Evolutionary conservation across 1,140 invertebrate species (phyloP).

Genomic region (Caenorhabditis latens): DNA sequence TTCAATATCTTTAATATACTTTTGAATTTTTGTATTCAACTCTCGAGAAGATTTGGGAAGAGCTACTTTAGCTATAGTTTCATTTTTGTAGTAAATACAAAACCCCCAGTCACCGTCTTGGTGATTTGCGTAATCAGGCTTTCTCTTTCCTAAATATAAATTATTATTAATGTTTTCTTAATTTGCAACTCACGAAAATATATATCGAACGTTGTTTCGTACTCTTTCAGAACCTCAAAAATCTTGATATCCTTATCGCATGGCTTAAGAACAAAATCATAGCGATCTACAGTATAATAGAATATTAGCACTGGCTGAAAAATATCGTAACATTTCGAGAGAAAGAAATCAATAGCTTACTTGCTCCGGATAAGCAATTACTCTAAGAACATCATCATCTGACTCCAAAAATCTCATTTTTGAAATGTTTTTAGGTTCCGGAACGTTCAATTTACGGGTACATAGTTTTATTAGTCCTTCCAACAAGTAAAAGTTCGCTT

Average conservation of each 20-base stretch:
- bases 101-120: no score
- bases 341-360: background rate
- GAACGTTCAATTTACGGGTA: background rate
- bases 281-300: background rate
- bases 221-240: background rate
- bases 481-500: background rate
- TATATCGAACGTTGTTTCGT: background rate
- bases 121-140: no score
- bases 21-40: no score
- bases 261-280: no score
- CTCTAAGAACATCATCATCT: background rate
- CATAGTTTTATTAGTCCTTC: background rate
- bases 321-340: background rate
- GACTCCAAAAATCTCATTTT: background rate
- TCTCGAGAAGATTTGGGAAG: no score
- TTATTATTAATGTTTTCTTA: no score
- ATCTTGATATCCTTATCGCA: background rate
- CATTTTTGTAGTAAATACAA: no score
- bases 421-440: background rate
- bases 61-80: no score
- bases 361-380: background rate
- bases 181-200: background rate
- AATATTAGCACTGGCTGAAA: background rate
- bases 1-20: no score
- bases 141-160: no score